Evolutionary conservation across 2,797 vertebrate species (phyloP), one percentile per base, ranked within the genome.

Genomic region (Notolepis coatsorum): DNA sequence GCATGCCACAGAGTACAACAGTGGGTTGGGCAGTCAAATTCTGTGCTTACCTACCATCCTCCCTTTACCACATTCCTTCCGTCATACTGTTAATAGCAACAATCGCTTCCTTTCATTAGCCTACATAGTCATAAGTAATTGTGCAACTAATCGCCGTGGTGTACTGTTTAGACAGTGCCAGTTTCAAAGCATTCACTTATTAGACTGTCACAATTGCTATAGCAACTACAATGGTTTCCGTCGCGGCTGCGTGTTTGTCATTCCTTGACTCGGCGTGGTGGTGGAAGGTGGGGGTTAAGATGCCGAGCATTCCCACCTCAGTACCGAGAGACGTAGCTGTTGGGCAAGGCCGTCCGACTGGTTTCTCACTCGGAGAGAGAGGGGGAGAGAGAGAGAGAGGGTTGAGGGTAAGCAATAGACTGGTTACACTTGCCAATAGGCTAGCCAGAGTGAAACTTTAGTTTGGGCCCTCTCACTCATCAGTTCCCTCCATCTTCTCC

Each of bases 281-380:
- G 64, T 45, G 45, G 20, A 28, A 67, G 66, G 67, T 59, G 56
- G 63, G 61, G 56, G 71, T 74, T 63, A 56, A 21, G 79, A 93
- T 88, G 75, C 76, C 80, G 88, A 28, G 45, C 74, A 90, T 93
- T 92, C 89, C 39, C 56, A 2, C 43, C 83, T 79, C 71, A 65
- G 64, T 84, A 77, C 65, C 57, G 57, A 37, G 39, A 77, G 61
- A 74, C 69, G 39, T n/a, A 69, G 47, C 31, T 56, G 43, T 8
- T 2, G 13, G 61, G 68, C 56, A 56, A 71, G 70, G 84, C 70
- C 0, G 89, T 83, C 81, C 0, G 62, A 90, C 91, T 83, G 88
- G 91, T 91, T 91, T 83, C 20, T 42, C 2, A 28, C 42, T 58
- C 2, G 35, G 35, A 17, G 33, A 24, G 46, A 41, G 41, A 15